Conservation (phyloP, 2,888 invertebrate species). For the Pseudoips prasinana region DNA sequence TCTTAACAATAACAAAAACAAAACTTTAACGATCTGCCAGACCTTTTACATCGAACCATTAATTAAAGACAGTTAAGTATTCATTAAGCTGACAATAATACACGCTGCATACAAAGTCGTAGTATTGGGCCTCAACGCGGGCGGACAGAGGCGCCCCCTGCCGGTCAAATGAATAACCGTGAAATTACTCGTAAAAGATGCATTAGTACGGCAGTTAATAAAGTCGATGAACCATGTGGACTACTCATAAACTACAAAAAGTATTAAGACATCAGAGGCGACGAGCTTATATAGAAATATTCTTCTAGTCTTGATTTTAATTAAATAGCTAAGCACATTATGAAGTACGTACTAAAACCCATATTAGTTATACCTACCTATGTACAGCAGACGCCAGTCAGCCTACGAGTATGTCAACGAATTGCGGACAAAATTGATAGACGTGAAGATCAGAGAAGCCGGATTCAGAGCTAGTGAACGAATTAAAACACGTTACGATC, state of each 20-base stretch:
- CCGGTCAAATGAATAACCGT: conserved; percentile 69
- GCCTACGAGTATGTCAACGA: no score
- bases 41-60: conserved; percentile 14
- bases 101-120: conserved; percentile 21
- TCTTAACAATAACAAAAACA: no score
- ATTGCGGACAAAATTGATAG: no score
- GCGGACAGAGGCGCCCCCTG: conserved; percentile 46
- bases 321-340: no score
- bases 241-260: conserved; percentile 61
- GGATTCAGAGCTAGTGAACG: no score
- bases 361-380: no score
- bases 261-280: conserved; percentile 53
- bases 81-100: conserved; percentile 25
- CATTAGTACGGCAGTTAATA: conserved; percentile 71
- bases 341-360: no score
- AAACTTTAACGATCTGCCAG: conserved; percentile 12
- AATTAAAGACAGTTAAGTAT: conserved; percentile 28
- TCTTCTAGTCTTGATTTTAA: no score
- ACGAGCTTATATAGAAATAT: no score
- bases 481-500: no score
- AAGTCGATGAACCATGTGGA: conserved; percentile 65
- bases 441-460: no score
- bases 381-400: no score
- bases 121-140: conserved; percentile 15
- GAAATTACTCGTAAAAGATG: conserved; percentile 77